Evolutionary conservation across 2,888 invertebrate species (phyloP).

Genomic region (Pollenia amentaria): DNA sequence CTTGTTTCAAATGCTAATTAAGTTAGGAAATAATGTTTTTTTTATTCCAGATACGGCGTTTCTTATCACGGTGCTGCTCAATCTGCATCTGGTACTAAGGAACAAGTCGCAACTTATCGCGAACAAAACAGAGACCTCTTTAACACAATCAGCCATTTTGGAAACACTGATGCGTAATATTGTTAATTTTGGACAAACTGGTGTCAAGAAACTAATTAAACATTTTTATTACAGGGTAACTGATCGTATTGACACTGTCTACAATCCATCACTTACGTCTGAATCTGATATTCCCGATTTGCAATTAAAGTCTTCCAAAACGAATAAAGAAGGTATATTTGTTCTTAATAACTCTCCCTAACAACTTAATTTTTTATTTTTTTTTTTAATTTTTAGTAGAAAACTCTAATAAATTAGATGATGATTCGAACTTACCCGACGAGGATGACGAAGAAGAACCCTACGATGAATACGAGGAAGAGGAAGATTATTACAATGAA

Average conservation of each 20-base stretch:
- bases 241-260: conserved; percentile 82
- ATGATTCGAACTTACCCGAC: conserved; percentile 79
- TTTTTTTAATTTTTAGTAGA: conserved; percentile 61
- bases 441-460: conserved; percentile 86
- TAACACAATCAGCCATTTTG: conserved; percentile 87
- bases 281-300: conserved; percentile 79
- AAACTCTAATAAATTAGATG: conserved; percentile 76
- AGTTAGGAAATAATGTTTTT: background rate
- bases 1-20: background rate
- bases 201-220: conserved; percentile 32
- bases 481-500: conserved; percentile 87
- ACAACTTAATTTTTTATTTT: background rate
- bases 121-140: conserved; percentile 88
- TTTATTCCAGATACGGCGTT: conserved; percentile 87
- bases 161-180: conserved; percentile 81
- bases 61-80: conserved; percentile 93
- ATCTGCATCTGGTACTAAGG: conserved; percentile 90
- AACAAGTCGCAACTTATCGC: conserved; percentile 87
- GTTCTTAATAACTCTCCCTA: background rate
- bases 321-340: conserved; percentile 78
- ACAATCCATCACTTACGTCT: conserved; percentile 78
- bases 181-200: background rate
- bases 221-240: conserved; percentile 78
- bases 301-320: conserved; percentile 80
- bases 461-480: conserved; percentile 85